Evolutionary conservation across 2,113 vertebrate genomes (phyloP), one percentile per base, ranked within the genome.

Genomic region (Seriola dumerili): DNA sequence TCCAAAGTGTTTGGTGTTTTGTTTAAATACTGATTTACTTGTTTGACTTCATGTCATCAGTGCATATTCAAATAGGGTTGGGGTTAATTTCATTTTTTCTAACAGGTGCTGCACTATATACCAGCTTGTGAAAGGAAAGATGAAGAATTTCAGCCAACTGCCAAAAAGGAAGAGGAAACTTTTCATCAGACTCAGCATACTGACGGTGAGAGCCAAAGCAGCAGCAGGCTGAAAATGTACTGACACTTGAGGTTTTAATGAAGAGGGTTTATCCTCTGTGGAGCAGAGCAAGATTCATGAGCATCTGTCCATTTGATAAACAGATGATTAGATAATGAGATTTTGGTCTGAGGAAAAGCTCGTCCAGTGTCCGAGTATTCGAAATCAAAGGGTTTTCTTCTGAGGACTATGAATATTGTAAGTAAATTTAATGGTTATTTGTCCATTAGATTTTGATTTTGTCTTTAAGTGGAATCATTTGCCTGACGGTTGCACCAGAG

Each of bases 51-150:
- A 10, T 55, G 21, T 44, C 1, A 81, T 23, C 10, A 11, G 3
- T 55, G 19, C 2, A 44, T 11, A 44, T 11, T 8, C 2, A 9
- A 44, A 50, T 44, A 12, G 42, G 46, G 46, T 34, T 32, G 0
- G 2, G 29, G 14, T 62, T 62, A 16, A 38, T 19, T 62, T 63
- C 2, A 36, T 19, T 17, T 67, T n/a, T 19, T 68, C 25, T 0
- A 34, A 38, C 52, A 96, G 95, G 83, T 93, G 62, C 87, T 96
- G 61, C 93, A 96, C 84, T 93, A 95, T 81, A 64, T 96, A n/a
- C 93, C 94, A 59, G 1, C 94, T 32, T 93, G 92, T 86, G 92
- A 94, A 17, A 80, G 81, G 76, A 93, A 84, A 40, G 88, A 76
- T 70, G 29, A 80, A 57, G 52, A 79, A 21, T 16, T 63, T 17